Conservation (phyloP, 2,113 vertebrate species). For the Apeltes quadracus region DNA sequence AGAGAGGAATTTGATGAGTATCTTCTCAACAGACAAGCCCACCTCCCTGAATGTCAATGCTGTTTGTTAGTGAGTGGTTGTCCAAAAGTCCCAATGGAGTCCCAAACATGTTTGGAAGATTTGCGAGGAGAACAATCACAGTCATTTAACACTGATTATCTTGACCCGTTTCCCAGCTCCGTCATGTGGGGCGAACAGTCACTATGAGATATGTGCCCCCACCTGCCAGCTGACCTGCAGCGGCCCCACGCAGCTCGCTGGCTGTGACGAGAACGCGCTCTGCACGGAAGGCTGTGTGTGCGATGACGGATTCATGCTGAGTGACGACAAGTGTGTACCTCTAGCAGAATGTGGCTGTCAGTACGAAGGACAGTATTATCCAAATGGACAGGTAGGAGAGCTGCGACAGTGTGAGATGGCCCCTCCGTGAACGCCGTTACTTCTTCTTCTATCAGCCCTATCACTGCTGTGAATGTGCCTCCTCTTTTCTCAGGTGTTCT, state of each 20-base stretch:
- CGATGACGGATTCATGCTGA: conserved; percentile 30
- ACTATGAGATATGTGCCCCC: conserved; percentile 25
- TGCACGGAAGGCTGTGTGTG: conserved; percentile 44
- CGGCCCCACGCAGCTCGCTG: neutral
- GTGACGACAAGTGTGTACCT: conserved; percentile 41
- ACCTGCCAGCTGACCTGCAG: conserved; percentile 42
- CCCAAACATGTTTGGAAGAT: neutral
- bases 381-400: conserved; percentile 19
- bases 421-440: neutral
- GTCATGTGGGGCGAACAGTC: conserved; percentile 31
- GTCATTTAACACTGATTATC: neutral
- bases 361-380: conserved; percentile 30
- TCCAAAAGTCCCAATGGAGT: neutral
- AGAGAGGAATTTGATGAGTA: neutral
- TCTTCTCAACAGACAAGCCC: neutral
- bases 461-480: neutral
- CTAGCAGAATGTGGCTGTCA: conserved; percentile 41
- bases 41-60: neutral
- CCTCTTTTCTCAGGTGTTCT: conserved; percentile 34
- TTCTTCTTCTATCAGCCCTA: neutral
- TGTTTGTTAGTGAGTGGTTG: neutral
- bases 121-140: neutral
- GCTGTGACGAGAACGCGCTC: conserved; percentile 5
- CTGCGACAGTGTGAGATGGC: neutral
- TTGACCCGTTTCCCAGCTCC: conserved; percentile 10